Evolutionary conservation across 2,113 vertebrate genomes (phyloP), one percentile per base, ranked within the genome.

Genomic region (Penelope pileata): DNA sequence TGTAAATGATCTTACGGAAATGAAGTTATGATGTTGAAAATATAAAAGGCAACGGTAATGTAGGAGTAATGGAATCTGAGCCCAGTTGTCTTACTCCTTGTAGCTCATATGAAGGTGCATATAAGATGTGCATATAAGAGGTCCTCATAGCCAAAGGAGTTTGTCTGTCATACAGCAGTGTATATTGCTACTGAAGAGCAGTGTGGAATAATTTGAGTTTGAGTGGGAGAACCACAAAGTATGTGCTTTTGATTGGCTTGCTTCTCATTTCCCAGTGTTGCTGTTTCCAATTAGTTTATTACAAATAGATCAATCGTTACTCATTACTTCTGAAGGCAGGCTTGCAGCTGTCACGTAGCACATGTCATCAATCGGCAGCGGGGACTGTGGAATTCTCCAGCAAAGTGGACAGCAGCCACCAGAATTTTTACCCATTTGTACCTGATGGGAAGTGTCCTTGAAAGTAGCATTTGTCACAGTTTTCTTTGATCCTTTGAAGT

Each of bases 361-460:
- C 23, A 10, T 7, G 50, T 70, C 2, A 1, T 45, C 76, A 2
- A 0, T 79, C 0, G 0, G 11, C 45, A 54, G 3, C 0, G 21
- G 3, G 7, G 12, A 22, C 6, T 62, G 34, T 50, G 48, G 58
- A 34, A 19, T 36, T 40, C 47, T 62, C 51, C 2, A 3, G 10
- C 0, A 1, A 18, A 0, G 0, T 11, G 11, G 53, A 18, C 59
- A 42, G 10, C 47, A 80, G 40, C 36, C 75, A 83, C 26, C 9
- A 59, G 51, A n/a, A 63, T 60, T 88, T 62, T 54, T 67, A 45
- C 12, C 67, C 21, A 3, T 67, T 83, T 78, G 32, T 81, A 64
- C 14, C 15, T 73, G 30, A 10, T 40, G 40, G 40, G 21, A 92
- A 67, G 45, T 72, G 24, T 79, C n/a, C 53, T 84, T 75, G 69